Conservation (phyloP, 1,140 invertebrate genomes). For the Chrysoperla carnea region DNA sequence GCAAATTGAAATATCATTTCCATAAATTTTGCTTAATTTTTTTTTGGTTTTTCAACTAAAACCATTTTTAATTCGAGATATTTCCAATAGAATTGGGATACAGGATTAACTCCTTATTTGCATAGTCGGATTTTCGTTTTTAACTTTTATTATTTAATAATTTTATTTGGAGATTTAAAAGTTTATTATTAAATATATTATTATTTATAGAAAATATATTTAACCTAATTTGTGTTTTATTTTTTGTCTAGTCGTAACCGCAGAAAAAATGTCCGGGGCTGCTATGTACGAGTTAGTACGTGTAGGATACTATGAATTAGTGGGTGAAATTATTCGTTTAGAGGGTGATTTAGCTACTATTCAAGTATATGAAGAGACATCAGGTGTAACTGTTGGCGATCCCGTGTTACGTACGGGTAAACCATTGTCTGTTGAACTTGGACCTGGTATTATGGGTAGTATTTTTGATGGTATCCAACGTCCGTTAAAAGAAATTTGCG, state of each 20-base stretch:
- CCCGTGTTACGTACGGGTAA: conserved; percentile 96
- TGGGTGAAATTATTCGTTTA: conserved; percentile 98
- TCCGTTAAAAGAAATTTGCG: conserved; percentile 90
- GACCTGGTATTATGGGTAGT: conserved; percentile 97
- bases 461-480: conserved; percentile 99
- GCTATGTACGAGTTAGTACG: conserved; percentile 99
- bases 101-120: no score
- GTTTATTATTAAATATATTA: no score
- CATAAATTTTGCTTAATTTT: no score
- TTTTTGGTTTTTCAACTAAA: no score
- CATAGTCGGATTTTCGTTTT: no score
- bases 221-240: no score
- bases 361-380: conserved; percentile 98
- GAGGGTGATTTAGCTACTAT: conserved; percentile 99
- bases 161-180: no score
- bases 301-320: conserved; percentile 93
- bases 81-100: no score
- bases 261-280: conserved; percentile 96
- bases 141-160: no score
- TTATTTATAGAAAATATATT: no score
- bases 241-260: conserved; percentile 73
- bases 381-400: conserved; percentile 98
- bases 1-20: no score
- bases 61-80: no score
- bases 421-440: conserved; percentile 93